These are phyloP conservation scores for Leistus spinibarbis DNA, from an alignment of 2,888 invertebrate species.

Conservation along the genomic window DNA sequence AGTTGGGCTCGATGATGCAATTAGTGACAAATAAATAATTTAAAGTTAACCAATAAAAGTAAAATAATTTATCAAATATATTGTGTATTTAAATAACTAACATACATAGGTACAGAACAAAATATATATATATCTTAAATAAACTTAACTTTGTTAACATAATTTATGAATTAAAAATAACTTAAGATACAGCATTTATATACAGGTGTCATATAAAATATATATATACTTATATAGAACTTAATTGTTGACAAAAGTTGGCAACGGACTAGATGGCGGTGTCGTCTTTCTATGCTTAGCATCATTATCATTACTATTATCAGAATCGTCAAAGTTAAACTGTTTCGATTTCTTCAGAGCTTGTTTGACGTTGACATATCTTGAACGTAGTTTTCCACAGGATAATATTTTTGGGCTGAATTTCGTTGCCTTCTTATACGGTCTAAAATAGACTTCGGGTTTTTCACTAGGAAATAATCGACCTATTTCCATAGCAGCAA, in stretches of 20 bases:
- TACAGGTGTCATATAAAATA: too few relatives aligned
- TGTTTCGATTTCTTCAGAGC: not conserved
- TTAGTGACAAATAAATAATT: too few relatives aligned
- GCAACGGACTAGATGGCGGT: not conserved
- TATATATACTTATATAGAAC: too few relatives aligned
- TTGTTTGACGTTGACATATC: not conserved
- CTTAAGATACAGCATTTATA: too few relatives aligned
- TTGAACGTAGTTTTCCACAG: not conserved
- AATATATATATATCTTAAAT: too few relatives aligned
- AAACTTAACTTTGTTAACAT: too few relatives aligned
- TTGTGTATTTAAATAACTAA: too few relatives aligned
- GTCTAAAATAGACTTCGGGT: not conserved
- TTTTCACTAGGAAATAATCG: not conserved
- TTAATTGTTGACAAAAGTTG: not conserved
- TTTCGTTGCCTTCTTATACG: not conserved
- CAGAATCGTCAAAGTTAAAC: not conserved
- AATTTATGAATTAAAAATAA: too few relatives aligned
- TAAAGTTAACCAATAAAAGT: too few relatives aligned
- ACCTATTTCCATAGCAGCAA: not conserved
- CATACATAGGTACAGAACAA: too few relatives aligned
- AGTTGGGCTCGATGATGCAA: too few relatives aligned
- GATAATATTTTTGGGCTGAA: not conserved
- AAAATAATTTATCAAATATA: too few relatives aligned
- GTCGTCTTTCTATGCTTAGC: not conserved
- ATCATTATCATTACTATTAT: not conserved